A percentile compares a stretch with the other conserved stretches of the same genome.
Evolutionary conservation across 2,797 vertebrate species (phyloP).

Genomic region (Miichthys miiuy): DNA sequence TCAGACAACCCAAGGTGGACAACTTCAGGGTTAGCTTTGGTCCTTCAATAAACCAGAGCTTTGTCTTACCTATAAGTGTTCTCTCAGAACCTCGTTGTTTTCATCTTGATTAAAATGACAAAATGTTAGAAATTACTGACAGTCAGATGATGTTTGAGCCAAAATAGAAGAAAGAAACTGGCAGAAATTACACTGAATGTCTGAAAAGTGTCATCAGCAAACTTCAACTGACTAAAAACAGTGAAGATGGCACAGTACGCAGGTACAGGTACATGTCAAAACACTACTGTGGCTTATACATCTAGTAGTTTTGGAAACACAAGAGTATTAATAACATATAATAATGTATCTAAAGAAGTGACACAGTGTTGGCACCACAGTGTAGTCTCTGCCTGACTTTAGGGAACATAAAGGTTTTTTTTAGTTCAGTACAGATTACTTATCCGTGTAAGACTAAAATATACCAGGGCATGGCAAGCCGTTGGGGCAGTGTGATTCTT

Average conservation of each 20-base stretch:
- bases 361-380: no score
- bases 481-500: no score
- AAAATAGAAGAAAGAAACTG: neutral
- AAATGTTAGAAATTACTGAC: neutral
- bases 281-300: no score
- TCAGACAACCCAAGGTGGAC: neutral
- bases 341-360: no score
- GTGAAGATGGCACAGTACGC: neutral
- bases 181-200: neutral
- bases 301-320: neutral
- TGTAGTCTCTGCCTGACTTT: no score
- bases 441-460: neutral
- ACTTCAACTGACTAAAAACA: neutral
- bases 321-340: no score
- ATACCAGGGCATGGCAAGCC: neutral
- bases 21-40: neutral
- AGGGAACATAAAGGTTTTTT: neutral
- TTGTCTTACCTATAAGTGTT: neutral
- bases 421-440: neutral
- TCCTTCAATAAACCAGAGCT: neutral
- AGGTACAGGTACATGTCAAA: no score
- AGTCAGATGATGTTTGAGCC: neutral
- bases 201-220: neutral
- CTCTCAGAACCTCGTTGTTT: neutral
- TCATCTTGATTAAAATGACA: neutral